Evolutionary conservation across 2,888 invertebrate genomes (phyloP).

Genomic region (Parascotia fuliginaria): DNA sequence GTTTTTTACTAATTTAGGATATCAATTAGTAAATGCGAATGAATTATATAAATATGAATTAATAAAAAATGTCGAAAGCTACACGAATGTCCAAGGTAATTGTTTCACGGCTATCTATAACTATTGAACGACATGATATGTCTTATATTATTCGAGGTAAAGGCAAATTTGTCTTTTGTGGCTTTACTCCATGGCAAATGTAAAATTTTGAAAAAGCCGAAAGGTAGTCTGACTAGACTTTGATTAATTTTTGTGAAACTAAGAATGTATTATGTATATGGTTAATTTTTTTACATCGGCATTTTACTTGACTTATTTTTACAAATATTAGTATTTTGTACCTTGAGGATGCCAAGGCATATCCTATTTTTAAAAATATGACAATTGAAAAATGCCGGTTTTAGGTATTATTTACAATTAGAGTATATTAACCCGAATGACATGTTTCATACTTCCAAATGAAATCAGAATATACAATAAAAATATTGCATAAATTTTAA

Average conservation of each 20-base stretch:
- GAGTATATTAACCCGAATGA: not conserved
- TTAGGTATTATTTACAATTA: not conserved
- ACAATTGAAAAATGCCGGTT: not conserved
- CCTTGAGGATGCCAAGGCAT: too few species aligned
- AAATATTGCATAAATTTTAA: too few species aligned
- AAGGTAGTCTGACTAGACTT: not conserved
- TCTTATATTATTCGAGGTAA: constrained; percentile 46
- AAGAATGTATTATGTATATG: not conserved
- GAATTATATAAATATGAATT: not conserved
- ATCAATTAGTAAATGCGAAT: not conserved
- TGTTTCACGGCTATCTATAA: constrained; percentile 15
- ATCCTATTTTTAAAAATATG: too few species aligned
- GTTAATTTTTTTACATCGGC: not conserved
- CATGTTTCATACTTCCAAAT: not conserved
- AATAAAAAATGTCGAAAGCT: constrained; percentile 6
- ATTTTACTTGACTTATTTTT: not conserved
- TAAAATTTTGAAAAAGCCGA: not conserved
- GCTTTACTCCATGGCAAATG: not conserved
- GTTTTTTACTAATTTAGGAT: not conserved
- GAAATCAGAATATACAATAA: too few species aligned
- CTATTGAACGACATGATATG: constrained; percentile 36
- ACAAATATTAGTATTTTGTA: not conserved
- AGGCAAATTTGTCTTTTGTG: constrained; percentile 40
- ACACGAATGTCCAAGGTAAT: constrained; percentile 5
- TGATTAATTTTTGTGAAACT: not conserved